phyloP scores from a whole-genome alignment of 2,113 vertebrate genomes.

The Glareola pratincola region DNA sequence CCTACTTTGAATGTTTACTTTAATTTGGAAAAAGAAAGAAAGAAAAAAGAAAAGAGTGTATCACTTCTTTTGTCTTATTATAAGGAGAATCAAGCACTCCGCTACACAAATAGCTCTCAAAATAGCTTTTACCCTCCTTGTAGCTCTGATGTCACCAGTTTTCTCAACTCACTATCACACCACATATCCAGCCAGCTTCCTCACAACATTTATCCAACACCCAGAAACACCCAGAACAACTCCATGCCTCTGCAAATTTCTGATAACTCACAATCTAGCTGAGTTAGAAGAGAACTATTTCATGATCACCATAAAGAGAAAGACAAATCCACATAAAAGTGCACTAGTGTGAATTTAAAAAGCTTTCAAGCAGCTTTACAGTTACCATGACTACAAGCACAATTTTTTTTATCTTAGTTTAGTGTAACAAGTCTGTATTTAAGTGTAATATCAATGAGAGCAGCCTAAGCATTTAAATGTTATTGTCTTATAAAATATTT shows the following conservation, averaged over 20 bases:
- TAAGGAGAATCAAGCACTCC: background rate
- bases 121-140: background rate
- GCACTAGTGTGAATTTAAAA: background rate
- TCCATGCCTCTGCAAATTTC: background rate
- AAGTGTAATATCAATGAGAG: background rate
- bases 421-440: background rate
- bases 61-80: background rate
- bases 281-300: background rate
- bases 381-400: background rate
- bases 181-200: background rate
- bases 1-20: background rate
- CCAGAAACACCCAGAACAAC: background rate
- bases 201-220: background rate
- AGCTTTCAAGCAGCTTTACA: background rate
- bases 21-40: background rate
- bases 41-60: background rate
- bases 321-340: background rate
- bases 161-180: background rate
- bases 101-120: background rate
- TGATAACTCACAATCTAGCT: background rate
- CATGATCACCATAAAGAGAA: background rate
- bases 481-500: background rate
- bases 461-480: background rate
- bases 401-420: accelerated
- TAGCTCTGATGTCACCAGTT: background rate